Evolutionary conservation across 1,140 invertebrate species (phyloP), one percentile per base, ranked within the genome.

Genomic region (Cotesia vestalis): DNA sequence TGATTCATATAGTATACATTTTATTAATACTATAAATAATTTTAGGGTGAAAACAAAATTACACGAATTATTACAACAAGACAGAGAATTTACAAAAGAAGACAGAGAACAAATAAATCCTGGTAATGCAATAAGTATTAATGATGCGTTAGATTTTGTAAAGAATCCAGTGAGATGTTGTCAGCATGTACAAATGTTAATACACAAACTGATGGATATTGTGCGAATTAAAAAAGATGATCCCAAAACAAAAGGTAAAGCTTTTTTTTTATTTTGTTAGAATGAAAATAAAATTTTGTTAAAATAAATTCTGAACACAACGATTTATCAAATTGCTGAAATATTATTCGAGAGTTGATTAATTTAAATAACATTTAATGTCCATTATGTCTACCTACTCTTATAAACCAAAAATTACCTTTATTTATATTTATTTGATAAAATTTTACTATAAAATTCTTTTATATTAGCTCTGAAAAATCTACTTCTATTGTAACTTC

Each of bases 91-190:
- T 80, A 94, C 92, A 0, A 86, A 88, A 5, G 94, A 96, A 81
- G 97, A 99, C 85, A 90, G 92, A 66, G 90, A 91, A 73, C 91
- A 91, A 79, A 93, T 99, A 66, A 98, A 98, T 89, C 97, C 96
- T 14, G 94, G 94, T 75, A 91, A 92, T 75, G 94, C 96, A 12
- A 90, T 93, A 59, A 96, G 94, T 76, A 94, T 99, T 76, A 90
- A 90, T 64, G 92, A 94, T 78, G 97, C 97, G 0, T 88, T 99
- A 85, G 92, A 97, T 79, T 97, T 97, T 86, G 96, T 99, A 0
- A 96, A 96, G 85, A 99, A 99, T 89, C 98, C 98, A 0, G 94
- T 95, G 14, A 92, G 92, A 80, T 97, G 96, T 86, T 99, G 98
- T 85, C 91, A 95, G 76, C 91, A 94, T 80, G 94, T 99, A 38